A percentile compares a stretch with the other conserved stretches of the same genome.
Conservation (phyloP, 2,113 vertebrate species). For the Clarias batrachus region DNA sequence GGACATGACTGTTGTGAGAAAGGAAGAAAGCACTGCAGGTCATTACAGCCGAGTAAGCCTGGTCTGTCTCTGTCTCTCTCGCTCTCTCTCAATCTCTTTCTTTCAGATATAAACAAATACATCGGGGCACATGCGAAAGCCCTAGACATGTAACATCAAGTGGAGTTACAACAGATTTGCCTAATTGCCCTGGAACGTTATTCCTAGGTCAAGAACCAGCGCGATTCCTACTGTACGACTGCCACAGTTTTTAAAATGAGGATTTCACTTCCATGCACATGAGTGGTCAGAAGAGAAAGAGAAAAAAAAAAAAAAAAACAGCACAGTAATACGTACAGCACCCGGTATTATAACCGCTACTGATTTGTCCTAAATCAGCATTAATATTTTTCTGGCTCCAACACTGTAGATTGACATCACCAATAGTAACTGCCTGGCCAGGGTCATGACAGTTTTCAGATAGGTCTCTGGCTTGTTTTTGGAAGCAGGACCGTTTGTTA, state of each 20-base stretch:
- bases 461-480: background rate
- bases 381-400: background rate
- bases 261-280: background rate
- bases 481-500: background rate
- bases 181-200: slow-evolving; percentile 24
- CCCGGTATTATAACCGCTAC: background rate
- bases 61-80: background rate
- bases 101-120: background rate
- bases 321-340: too few species aligned
- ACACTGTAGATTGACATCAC: background rate
- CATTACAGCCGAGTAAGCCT: slow-evolving; percentile 5
- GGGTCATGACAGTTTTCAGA: background rate
- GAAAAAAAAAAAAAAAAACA: background rate
- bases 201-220: background rate
- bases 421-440: background rate
- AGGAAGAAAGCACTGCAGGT: background rate
- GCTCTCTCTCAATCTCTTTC: background rate
- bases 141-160: slow-evolving; percentile 8
- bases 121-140: slow-evolving; percentile 5
- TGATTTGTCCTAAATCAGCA: background rate
- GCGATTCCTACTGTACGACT: background rate
- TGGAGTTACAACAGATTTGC: background rate
- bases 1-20: slow-evolving; percentile 37
- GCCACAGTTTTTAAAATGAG: background rate
- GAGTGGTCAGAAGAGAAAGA: background rate